Evolutionary conservation across 2,113 vertebrate genomes (phyloP).

Genomic region (Coryphaenoides rupestris): DNA sequence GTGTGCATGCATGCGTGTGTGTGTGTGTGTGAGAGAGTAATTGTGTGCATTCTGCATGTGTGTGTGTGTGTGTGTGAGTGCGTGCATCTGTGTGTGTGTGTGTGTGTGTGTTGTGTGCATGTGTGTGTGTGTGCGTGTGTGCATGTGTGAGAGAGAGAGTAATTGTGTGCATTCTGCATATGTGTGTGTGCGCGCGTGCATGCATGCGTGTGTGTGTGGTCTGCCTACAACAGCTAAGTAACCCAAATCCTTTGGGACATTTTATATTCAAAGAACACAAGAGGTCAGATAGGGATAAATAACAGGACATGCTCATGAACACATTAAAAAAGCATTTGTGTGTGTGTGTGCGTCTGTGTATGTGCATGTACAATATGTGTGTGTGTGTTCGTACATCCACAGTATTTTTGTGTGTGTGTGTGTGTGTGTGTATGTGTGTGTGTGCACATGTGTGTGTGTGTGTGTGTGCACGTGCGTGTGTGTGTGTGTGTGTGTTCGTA

Average conservation of each 20-base stretch:
- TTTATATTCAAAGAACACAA: slow-evolving; percentile 39
- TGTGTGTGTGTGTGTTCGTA: neutral
- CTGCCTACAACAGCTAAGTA: slow-evolving; percentile 18
- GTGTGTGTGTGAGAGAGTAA: neutral
- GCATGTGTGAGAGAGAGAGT: too few species aligned
- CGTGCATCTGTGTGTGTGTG: neutral
- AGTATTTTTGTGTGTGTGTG: neutral
- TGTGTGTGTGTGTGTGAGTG: neutral
- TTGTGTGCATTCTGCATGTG: neutral
- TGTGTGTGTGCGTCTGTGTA: slow-evolving; percentile 17
- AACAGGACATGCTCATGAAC: slow-evolving; percentile 42
- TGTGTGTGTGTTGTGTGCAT: neutral
- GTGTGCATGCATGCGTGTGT: neutral
- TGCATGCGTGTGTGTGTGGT: neutral
- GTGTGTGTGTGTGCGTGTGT: neutral
- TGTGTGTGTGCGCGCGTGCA: neutral
- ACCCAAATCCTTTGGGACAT: slow-evolving; percentile 43
- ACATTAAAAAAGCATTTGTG: slow-evolving; percentile 43
- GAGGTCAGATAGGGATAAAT: slow-evolving; percentile 56
- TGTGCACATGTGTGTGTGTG: neutral
- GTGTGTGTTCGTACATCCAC: neutral
- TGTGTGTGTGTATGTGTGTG: slow-evolving; percentile 16
- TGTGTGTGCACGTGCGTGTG: neutral
- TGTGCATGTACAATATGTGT: slow-evolving; percentile 1
- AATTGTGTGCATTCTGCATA: neutral